Evolutionary conservation across 1,140 invertebrate genomes (phyloP).

Genomic region (Caerostris extrusa): DNA sequence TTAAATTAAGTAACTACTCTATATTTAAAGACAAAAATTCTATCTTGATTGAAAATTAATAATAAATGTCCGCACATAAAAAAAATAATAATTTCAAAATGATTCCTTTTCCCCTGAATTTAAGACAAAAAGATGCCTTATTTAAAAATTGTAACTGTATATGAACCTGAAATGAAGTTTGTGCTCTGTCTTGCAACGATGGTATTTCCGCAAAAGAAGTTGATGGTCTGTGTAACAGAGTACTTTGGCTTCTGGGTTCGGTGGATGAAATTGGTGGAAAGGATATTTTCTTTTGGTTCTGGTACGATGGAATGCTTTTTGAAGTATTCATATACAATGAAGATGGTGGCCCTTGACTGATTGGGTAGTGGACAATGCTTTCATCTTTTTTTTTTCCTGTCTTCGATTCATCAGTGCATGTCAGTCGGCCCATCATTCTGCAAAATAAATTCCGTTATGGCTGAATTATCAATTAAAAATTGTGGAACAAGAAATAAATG

Average conservation of each 20-base stretch:
- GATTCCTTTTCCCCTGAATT: neutral
- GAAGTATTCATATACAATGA: slow-evolving; percentile 37
- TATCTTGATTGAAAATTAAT: neutral
- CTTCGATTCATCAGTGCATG: slow-evolving; percentile 63
- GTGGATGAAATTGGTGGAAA: slow-evolving; percentile 41
- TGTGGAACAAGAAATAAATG: neutral
- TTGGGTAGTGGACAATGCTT: neutral
- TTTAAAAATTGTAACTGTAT: neutral
- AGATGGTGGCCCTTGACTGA: neutral
- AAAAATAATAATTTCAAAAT: neutral
- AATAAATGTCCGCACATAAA: neutral
- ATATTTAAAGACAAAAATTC: no score
- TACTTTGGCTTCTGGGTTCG: neutral
- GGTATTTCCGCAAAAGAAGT: slow-evolving; percentile 20
- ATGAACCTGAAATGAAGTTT: slow-evolving; percentile 63
- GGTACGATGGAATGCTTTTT: slow-evolving; percentile 41
- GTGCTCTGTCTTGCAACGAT: slow-evolving; percentile 15
- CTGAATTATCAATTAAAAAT: neutral
- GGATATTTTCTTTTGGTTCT: neutral
- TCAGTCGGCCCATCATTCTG: slow-evolving; percentile 72
- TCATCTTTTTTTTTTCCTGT: slow-evolving; percentile 41
- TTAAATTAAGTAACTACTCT: no score
- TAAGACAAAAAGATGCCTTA: neutral
- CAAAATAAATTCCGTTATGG: neutral
- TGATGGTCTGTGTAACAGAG: neutral